Percentiles rank a stretch among this genome's conserved stretches.
Evolutionary conservation across 2,797 vertebrate species (phyloP).

Genomic region (Rallus crepitans): DNA sequence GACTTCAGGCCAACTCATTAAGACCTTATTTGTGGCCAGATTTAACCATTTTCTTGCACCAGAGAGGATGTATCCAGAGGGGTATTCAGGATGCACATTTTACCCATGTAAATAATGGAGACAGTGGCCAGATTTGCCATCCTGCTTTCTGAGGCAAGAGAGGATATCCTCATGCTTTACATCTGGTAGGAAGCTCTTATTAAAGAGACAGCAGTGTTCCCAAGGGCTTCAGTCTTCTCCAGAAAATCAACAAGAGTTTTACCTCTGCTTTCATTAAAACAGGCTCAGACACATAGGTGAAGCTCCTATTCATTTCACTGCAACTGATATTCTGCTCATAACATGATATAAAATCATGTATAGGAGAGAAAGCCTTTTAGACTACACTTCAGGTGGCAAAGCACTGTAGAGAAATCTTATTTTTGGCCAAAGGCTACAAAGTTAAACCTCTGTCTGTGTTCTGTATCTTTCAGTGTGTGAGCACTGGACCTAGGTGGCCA

Average conservation of each 20-base stretch:
- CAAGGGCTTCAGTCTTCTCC: neutral
- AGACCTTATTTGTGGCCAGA: neutral
- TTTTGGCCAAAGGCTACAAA: neutral
- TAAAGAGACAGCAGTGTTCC: neutral
- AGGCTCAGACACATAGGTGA: neutral
- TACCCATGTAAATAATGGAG: neutral
- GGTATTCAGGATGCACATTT: neutral
- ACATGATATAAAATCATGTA: neutral
- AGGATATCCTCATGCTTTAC: neutral
- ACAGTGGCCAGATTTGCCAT: neutral
- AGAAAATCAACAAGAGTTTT: neutral
- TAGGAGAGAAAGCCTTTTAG: neutral
- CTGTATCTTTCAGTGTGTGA: neutral
- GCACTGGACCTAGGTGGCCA: neutral
- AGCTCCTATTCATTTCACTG: neutral
- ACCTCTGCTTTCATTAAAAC: neutral
- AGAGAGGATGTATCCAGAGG: neutral
- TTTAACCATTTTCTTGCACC: neutral
- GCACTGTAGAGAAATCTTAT: neutral
- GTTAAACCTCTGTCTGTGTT: neutral
- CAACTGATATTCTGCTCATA: neutral
- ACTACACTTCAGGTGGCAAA: neutral
- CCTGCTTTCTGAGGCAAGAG: neutral
- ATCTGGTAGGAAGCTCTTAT: neutral
- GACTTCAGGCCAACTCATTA: neutral